These are phyloP conservation scores for Reinhardtius hippoglossoides DNA, from an alignment of 2,113 vertebrate species.

Conservation along the genomic window DNA sequence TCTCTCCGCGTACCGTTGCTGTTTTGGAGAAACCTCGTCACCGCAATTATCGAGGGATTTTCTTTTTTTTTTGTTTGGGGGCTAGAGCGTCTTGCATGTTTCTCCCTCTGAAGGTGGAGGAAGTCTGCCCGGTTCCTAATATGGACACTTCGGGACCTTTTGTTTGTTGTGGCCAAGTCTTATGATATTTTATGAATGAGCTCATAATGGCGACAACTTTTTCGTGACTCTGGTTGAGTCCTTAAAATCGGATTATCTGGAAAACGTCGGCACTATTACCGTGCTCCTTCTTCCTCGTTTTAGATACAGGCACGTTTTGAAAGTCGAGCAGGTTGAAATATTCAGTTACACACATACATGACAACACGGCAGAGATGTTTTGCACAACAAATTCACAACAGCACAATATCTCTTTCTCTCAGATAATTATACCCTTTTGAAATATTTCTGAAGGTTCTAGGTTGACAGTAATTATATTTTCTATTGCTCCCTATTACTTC, in stretches of 20 bases:
- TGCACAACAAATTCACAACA: not conserved
- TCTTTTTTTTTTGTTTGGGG: no score
- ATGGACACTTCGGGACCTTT: not conserved
- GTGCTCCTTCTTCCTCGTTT: not conserved
- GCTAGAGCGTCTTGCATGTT: not conserved
- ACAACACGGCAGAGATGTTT: no score
- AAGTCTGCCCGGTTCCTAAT: not conserved
- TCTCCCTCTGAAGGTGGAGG: slow-evolving; percentile 7
- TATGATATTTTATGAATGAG: not conserved
- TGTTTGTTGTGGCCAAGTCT: not conserved
- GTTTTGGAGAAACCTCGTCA: slow-evolving; percentile 47
- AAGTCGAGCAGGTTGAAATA: not conserved
- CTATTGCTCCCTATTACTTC: slow-evolving; percentile 1
- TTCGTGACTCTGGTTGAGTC: not conserved
- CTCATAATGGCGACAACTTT: not conserved
- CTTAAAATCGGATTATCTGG: not conserved
- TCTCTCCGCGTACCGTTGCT: slow-evolving; percentile 7
- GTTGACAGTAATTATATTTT: slow-evolving; percentile 43
- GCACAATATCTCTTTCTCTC: not conserved
- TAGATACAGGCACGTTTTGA: not conserved
- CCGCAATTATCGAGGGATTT: not conserved
- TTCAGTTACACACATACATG: not conserved
- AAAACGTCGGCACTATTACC: not conserved
- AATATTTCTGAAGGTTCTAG: slow-evolving; percentile 16
- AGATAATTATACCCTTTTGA: not conserved